phyloP scores from a whole-genome alignment of 2,888 invertebrate species.

The Diaphora mendica region DNA sequence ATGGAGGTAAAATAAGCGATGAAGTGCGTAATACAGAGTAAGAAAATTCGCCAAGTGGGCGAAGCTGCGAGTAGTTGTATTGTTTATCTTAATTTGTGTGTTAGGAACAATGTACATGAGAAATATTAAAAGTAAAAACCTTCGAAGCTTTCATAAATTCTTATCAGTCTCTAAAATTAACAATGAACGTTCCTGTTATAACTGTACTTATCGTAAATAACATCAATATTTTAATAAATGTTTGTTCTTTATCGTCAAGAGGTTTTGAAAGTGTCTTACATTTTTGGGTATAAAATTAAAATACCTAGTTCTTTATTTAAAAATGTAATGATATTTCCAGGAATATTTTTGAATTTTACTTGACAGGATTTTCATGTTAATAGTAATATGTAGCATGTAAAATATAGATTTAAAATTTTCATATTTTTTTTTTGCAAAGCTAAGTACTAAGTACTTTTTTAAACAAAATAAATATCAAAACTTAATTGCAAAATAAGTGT shows the following conservation, averaged over 20 bases:
- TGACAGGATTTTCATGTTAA: neutral
- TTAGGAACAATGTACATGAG: neutral
- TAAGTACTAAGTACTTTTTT: too few relatives aligned
- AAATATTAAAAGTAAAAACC: neutral
- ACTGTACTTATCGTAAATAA: neutral
- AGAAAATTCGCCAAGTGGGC: too few relatives aligned
- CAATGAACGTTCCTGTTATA: neutral
- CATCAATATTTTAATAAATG: neutral
- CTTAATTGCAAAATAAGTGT: too few relatives aligned
- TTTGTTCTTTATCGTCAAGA: neutral
- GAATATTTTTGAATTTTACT: neutral
- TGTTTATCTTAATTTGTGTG: neutral
- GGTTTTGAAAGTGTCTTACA: neutral
- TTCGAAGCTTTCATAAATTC: neutral
- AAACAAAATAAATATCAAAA: too few relatives aligned
- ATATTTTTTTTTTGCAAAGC: too few relatives aligned
- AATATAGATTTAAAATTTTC: too few relatives aligned
- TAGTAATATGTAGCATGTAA: too few relatives aligned
- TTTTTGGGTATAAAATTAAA: neutral
- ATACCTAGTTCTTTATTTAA: neutral
- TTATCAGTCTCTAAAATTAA: neutral
- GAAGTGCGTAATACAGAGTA: too few relatives aligned
- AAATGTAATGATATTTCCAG: neutral
- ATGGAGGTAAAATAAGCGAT: too few relatives aligned
- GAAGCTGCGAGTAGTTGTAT: too few relatives aligned